phyloP scores from a whole-genome alignment of 1,140 invertebrate species.

The Bilobella aurantiaca region DNA sequence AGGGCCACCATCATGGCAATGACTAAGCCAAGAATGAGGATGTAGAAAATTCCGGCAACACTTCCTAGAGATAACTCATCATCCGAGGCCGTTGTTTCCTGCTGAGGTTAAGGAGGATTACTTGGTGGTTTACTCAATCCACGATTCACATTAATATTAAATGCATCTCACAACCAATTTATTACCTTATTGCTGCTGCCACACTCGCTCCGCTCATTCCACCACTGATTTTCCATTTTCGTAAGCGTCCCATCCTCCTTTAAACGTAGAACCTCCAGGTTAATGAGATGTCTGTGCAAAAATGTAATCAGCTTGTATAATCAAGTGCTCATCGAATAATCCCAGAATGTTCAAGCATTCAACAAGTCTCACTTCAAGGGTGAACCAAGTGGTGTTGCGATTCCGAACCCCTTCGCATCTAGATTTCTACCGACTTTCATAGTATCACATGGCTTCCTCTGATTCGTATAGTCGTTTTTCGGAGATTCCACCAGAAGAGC shows the following conservation, averaged over 20 bases:
- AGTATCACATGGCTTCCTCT: conserved; percentile 48
- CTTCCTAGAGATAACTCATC: conserved; percentile 53
- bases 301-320: too few species aligned
- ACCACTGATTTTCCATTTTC: conserved; percentile 50
- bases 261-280: conserved; percentile 48
- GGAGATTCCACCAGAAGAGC: conserved; percentile 56
- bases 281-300: conserved; percentile 44
- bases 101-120: too few species aligned
- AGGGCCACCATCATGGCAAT: conserved; percentile 48
- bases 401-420: conserved; percentile 51
- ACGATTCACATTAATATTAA: too few species aligned
- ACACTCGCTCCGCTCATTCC: conserved; percentile 46
- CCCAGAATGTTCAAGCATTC: not conserved
- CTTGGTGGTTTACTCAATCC: too few species aligned
- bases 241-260: conserved; percentile 51
- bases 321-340: too few species aligned
- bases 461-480: conserved; percentile 56
- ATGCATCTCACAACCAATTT: too few species aligned
- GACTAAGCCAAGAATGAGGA: conserved; percentile 51
- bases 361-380: conserved; percentile 42
- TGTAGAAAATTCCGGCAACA: conserved; percentile 53
- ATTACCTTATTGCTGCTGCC: conserved; percentile 28
- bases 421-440: conserved; percentile 54
- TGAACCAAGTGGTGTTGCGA: conserved; percentile 48
- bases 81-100: conserved; percentile 43